Evolutionary conservation across 2,888 invertebrate species (phyloP).

Genomic region (Trissoscelio sp.): DNA sequence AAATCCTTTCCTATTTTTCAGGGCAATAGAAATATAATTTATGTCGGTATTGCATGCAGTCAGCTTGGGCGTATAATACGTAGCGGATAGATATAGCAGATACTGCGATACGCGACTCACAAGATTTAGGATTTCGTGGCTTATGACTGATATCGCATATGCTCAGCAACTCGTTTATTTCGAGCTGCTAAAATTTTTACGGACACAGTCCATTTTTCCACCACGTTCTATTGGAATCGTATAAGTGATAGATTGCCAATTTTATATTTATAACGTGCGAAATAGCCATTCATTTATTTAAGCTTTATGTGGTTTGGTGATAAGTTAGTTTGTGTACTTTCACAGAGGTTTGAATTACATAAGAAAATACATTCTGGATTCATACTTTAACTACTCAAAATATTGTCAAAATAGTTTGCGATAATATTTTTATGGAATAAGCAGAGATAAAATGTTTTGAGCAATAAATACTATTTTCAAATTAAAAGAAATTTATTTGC

Average conservation of each 20-base stretch:
- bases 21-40: slow-evolving; percentile 60
- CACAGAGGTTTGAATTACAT: too few relatives aligned
- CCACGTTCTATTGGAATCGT: slow-evolving; percentile 40
- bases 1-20: slow-evolving; percentile 58
- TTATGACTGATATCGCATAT: slow-evolving; percentile 61
- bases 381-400: too few relatives aligned
- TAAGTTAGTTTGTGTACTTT: slow-evolving; percentile 18
- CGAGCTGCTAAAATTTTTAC: slow-evolving; percentile 38
- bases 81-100: slow-evolving; percentile 38
- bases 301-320: slow-evolving; percentile 12
- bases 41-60: slow-evolving; percentile 41
- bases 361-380: background rate
- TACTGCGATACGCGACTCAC: slow-evolving; percentile 39
- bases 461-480: too few relatives aligned
- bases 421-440: too few relatives aligned
- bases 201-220: slow-evolving; percentile 42
- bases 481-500: too few relatives aligned
- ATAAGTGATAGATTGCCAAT: slow-evolving; percentile 40
- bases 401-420: too few relatives aligned
- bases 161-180: slow-evolving; percentile 61
- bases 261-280: slow-evolving; percentile 57
- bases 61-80: slow-evolving; percentile 41
- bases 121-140: slow-evolving; percentile 62
- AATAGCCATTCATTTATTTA: slow-evolving; percentile 34
- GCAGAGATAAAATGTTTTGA: too few relatives aligned